Evolutionary conservation across 2,797 vertebrate species (phyloP).

Genomic region (Dallia pectoralis): DNA sequence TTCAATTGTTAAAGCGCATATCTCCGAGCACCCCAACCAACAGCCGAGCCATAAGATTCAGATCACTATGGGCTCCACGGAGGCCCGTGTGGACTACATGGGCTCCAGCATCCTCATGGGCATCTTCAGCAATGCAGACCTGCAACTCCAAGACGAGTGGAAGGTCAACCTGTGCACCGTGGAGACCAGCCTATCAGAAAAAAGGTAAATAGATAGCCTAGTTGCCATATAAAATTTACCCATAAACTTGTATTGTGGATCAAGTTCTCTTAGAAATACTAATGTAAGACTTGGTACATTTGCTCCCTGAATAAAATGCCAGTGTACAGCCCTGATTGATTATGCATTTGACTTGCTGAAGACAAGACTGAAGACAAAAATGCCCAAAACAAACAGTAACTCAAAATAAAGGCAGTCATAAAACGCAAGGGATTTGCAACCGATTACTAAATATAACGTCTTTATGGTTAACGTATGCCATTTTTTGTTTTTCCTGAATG

Average conservation of each 20-base stretch:
- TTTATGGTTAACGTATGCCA: too few species aligned
- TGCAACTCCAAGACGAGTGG: slow-evolving; percentile 97
- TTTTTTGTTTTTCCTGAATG: too few species aligned
- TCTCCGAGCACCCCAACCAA: slow-evolving; percentile 98
- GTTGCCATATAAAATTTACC: neutral
- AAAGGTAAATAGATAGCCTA: slow-evolving; percentile 78
- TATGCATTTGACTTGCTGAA: too few species aligned
- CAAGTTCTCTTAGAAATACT: too few species aligned
- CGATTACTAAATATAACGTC: slow-evolving; percentile 15
- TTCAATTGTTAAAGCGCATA: slow-evolving; percentile 80
- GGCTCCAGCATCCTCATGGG: slow-evolving; percentile 99
- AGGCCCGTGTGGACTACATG: slow-evolving; percentile 98
- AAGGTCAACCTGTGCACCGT: slow-evolving; percentile 90
- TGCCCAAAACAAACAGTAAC: too few species aligned
- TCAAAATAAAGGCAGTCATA: too few species aligned
- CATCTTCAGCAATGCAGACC: slow-evolving; percentile 96
- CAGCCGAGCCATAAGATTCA: slow-evolving; percentile 98
- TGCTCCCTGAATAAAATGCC: too few species aligned
- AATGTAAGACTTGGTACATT: too few species aligned
- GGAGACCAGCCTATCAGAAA: slow-evolving; percentile 90
- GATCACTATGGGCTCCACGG: slow-evolving; percentile 98
- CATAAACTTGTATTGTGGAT: neutral
- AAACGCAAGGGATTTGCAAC: slow-evolving; percentile 28
- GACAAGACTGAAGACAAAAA: too few species aligned
- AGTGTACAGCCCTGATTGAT: too few species aligned